phyloP scores from a whole-genome alignment of 1,140 invertebrate genomes.

The Aricia agestis region DNA sequence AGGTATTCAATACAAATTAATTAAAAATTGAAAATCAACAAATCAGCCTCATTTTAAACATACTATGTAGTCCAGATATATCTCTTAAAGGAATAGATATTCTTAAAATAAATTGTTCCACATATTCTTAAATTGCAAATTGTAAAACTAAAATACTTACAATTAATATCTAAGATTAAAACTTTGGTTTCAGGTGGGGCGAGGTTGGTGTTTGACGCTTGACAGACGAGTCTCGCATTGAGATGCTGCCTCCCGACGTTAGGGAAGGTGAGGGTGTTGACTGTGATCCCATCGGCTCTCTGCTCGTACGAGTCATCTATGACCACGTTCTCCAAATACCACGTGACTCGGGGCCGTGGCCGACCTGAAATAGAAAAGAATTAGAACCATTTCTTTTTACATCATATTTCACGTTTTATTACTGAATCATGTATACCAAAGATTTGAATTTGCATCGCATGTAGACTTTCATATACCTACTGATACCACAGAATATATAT shows the following conservation, averaged over 20 bases:
- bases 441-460: too few relatives aligned
- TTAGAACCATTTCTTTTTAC: neutral
- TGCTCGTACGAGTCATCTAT: slow-evolving; percentile 89
- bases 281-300: slow-evolving; percentile 81
- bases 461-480: too few relatives aligned
- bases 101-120: neutral
- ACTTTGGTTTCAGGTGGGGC: slow-evolving; percentile 83
- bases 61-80: too few relatives aligned
- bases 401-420: too few relatives aligned
- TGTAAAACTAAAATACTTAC: slow-evolving; percentile 79
- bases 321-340: slow-evolving; percentile 89
- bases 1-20: too few relatives aligned
- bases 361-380: slow-evolving; percentile 77
- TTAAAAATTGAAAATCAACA: too few relatives aligned
- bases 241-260: slow-evolving; percentile 86
- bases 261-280: slow-evolving; percentile 86
- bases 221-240: slow-evolving; percentile 86
- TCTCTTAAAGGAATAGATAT: neutral
- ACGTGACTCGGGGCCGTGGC: slow-evolving; percentile 86
- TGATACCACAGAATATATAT: too few relatives aligned
- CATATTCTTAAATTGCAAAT: neutral
- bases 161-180: slow-evolving; percentile 89
- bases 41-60: too few relatives aligned
- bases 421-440: too few relatives aligned
- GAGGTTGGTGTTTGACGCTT: slow-evolving; percentile 91